phyloP scores from a whole-genome alignment of 1,140 invertebrate species.

The Colletes latitarsis region DNA sequence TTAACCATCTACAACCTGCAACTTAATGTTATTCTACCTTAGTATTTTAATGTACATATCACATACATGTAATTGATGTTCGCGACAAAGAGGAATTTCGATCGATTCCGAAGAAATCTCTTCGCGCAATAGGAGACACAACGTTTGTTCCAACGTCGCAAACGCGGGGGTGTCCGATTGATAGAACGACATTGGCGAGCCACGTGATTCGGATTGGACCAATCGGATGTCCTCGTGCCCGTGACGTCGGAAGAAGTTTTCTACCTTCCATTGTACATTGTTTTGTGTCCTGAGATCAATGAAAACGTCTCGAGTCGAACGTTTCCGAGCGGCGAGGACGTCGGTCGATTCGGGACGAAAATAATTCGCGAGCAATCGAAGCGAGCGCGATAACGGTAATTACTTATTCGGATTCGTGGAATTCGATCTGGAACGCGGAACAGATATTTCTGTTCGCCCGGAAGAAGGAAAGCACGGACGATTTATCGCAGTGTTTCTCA shows the following conservation, averaged over 20 bases:
- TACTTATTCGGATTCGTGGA: background rate
- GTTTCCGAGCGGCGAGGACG: background rate
- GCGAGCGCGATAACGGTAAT: background rate
- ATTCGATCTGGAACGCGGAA: background rate
- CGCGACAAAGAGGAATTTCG: background rate
- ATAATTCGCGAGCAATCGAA: background rate
- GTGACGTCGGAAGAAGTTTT: too few species aligned
- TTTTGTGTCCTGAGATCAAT: background rate
- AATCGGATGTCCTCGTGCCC: too few species aligned
- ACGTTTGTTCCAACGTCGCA: too few species aligned
- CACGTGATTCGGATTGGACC: too few species aligned
- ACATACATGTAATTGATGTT: conserved; percentile 6
- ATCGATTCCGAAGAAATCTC: background rate
- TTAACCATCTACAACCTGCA: background rate
- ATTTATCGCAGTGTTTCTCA: too few species aligned
- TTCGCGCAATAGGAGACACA: too few species aligned
- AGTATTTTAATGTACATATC: conserved; percentile 28
- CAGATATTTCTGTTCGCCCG: background rate
- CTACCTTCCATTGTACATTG: too few species aligned
- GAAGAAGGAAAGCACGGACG: background rate
- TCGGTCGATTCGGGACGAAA: background rate
- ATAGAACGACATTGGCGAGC: too few species aligned
- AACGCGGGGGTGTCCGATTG: too few species aligned
- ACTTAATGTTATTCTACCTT: background rate
- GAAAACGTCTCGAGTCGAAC: background rate